phyloP scores from a whole-genome alignment of 2,113 vertebrate species.

The Anarhynchus alexandrinus region DNA sequence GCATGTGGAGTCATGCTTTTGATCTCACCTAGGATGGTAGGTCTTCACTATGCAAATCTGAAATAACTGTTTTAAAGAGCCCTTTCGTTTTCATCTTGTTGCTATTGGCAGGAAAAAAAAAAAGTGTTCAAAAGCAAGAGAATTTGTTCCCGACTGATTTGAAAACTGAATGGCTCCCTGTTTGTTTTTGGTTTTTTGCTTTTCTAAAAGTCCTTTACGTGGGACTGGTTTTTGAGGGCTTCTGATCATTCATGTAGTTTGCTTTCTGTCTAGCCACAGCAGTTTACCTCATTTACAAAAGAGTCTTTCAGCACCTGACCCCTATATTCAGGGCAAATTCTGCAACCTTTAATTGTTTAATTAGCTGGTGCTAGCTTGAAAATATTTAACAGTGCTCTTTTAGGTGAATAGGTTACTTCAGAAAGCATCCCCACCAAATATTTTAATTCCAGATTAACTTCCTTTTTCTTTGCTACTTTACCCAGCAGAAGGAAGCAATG shows the following conservation, averaged over 20 bases:
- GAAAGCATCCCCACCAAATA: background rate
- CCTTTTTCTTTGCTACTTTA: background rate
- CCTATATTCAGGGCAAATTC: background rate
- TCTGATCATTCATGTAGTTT: slow-evolving; percentile 29
- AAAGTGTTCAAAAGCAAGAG: background rate
- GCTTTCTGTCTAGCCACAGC: slow-evolving; percentile 33
- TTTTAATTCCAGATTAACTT: background rate
- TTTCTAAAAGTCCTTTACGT: background rate
- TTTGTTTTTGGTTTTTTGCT: background rate
- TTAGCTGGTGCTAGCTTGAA: background rate
- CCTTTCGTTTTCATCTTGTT: slow-evolving; percentile 47
- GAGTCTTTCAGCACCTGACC: slow-evolving; percentile 14
- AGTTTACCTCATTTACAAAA: slow-evolving; percentile 36
- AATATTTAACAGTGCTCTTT: background rate
- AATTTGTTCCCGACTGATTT: slow-evolving; percentile 20
- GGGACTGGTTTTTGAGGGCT: background rate
- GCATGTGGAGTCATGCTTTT: slow-evolving; percentile 13
- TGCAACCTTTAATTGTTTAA: slow-evolving; percentile 12
- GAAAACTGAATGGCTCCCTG: slow-evolving; percentile 31
- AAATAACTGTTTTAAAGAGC: slow-evolving; percentile 22
- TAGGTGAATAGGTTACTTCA: background rate
- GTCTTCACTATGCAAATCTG: background rate
- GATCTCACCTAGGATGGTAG: background rate
- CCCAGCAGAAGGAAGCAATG: background rate
- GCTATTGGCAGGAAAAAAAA: slow-evolving; percentile 37